These are phyloP conservation scores for Trichogramma pretiosum DNA, from an alignment of 1,140 invertebrate genomes.

Conservation along the genomic window DNA sequence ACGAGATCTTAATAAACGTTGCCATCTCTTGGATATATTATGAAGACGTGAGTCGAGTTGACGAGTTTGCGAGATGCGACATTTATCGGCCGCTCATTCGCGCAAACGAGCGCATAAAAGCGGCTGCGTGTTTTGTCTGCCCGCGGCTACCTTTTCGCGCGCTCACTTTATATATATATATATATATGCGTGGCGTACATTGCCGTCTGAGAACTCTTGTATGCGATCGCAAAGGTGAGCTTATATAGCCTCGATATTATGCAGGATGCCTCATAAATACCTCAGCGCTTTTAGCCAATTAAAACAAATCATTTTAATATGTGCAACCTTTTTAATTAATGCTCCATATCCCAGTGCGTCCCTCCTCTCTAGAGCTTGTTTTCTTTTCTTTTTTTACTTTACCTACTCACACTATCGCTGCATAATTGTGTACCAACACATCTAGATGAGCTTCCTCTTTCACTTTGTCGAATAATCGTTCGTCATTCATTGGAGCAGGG, in stretches of 20 bases:
- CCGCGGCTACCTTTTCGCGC: too few species aligned
- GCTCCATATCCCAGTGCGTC: conserved; percentile 18
- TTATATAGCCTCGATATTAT: too few species aligned
- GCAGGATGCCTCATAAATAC: conserved; percentile 39
- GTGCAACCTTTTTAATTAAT: conserved; percentile 49
- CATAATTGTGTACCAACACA: not conserved
- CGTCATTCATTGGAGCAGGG: conserved; percentile 26
- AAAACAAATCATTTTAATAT: conserved; percentile 50
- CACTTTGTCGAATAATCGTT: conserved; percentile 26
- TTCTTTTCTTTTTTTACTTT: conserved; percentile 30
- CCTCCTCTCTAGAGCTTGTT: conserved; percentile 30
- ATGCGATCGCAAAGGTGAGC: too few species aligned
- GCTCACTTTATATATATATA: too few species aligned
- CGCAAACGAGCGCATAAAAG: conserved; percentile 13
- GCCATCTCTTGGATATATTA: too few species aligned
- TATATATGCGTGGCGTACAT: too few species aligned
- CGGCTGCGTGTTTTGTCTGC: too few species aligned
- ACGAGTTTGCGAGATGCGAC: conserved; percentile 7
- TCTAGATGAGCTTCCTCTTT: conserved; percentile 4
- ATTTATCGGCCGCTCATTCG: conserved; percentile 1
- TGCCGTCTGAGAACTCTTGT: too few species aligned
- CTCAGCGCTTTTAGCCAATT: conserved; percentile 46
- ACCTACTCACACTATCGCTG: conserved; percentile 22
- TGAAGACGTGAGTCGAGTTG: conserved; percentile 9
- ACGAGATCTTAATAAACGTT: too few species aligned